Base-by-base conservation (phyloP, 1,140 invertebrate species). In the Drusus annulatus region DNA sequence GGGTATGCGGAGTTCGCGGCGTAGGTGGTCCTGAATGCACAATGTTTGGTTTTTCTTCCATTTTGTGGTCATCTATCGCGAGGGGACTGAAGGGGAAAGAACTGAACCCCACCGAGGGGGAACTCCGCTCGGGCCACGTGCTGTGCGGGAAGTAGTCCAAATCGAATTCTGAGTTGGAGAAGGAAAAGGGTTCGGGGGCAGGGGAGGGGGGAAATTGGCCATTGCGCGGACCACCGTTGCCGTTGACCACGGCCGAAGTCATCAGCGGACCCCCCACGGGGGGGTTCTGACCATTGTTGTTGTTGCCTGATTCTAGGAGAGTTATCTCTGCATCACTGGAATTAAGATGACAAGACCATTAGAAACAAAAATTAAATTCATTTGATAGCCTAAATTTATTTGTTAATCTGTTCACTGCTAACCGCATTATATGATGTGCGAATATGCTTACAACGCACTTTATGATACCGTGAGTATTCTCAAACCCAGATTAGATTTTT, bases 231-330 rank as follows among this genome's bases (percentile, higher is more conserved):
- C 65, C 71, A 58, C 78, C 60, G 80, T 87, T 89, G 10, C 93
- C 93, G 85, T 94, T 94, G 17, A 93, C 89, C 50, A 93, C 91
- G n/a, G 80, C 78, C 36, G 92, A 93, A 8, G 91, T 90, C 91
- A 94, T 93, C 36, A 93, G 86, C 0, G 93, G 93, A 0, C 92
- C 93, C 50, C 92, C 92, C 36, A 93, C 87, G 62, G 87, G 84
- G 19, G 88, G 87, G 7, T 85, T 85, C 17, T 85, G 81, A 45
- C 81, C 71, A 28, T 86, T 75, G 25, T 75, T 75, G 25, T 75
- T 69, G 65, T 71, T 86, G 36, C 88, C 88, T 19, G 88, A 85
- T 81, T 88, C 87, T 45, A 85, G 83, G n/a, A 89, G 84, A 69
- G 88, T 87, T 28, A 88, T 84, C 45, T 92, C 91, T 69, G 91